phyloP scores from a whole-genome alignment of 2,113 vertebrate species.

The Bufo bufo region DNA sequence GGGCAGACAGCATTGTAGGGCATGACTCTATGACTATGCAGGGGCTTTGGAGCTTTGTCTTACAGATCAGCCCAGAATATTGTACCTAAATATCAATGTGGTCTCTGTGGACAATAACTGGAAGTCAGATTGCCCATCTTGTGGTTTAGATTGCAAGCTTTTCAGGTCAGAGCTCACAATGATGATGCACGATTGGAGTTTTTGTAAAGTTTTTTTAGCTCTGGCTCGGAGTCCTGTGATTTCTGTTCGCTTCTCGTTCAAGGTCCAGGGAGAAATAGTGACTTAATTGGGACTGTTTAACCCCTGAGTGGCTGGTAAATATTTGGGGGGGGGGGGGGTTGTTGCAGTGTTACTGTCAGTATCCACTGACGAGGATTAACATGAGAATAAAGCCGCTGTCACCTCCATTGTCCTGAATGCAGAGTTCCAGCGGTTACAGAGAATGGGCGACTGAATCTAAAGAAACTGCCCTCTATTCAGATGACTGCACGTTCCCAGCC shows the following conservation, averaged over 20 bases:
- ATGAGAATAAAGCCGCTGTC: conserved; percentile 98
- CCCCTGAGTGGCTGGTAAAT: conserved; percentile 6
- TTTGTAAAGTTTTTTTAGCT: neutral
- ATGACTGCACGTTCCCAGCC: conserved; percentile 77
- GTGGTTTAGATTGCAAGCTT: neutral
- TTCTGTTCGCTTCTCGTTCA: neutral
- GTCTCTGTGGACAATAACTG: too few species aligned
- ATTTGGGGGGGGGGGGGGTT: neutral
- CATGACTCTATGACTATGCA: neutral
- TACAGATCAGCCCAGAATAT: neutral
- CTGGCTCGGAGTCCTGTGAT: neutral
- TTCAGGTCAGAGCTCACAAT: neutral
- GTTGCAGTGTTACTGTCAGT: neutral
- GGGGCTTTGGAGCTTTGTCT: neutral
- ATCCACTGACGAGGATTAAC: conserved; percentile 83
- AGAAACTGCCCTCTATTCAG: conserved; percentile 92
- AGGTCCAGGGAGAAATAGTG: conserved; percentile 19
- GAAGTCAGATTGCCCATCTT: neutral
- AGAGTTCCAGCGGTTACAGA: conserved; percentile 89
- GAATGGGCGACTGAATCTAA: conserved; percentile 80
- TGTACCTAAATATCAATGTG: neutral
- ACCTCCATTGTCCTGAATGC: conserved; percentile 91
- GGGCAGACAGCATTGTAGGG: neutral
- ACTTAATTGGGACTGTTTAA: conserved; percentile 41
- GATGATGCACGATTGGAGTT: neutral